Evolutionary conservation across 2,888 invertebrate species (phyloP).

Genomic region (Flexamia atlantica): DNA sequence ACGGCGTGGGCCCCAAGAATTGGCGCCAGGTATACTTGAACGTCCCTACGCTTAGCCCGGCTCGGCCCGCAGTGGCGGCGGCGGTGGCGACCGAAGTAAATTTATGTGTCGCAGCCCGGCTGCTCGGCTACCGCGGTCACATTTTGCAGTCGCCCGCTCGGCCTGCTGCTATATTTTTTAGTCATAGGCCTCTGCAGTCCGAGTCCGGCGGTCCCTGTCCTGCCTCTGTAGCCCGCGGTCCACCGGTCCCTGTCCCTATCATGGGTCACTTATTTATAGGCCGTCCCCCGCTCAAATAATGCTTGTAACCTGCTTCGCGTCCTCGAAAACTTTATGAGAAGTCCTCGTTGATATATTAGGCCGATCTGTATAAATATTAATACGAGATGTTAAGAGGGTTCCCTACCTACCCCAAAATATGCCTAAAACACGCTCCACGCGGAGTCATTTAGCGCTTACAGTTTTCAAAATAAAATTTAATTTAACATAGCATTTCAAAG

Average conservation of each 20-base stretch:
- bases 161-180: conserved; percentile 44
- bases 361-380: conserved; percentile 45
- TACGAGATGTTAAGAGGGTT: too few species aligned
- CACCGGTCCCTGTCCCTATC: conserved; percentile 21
- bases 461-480: too few species aligned
- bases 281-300: conserved; percentile 41
- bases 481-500: too few species aligned
- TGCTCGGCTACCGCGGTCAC: conserved; percentile 49
- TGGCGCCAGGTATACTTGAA: too few species aligned
- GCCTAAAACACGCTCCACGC: too few species aligned
- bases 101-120: not conserved
- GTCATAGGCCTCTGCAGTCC: conserved; percentile 43
- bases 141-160: conserved; percentile 45
- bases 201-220: too few species aligned
- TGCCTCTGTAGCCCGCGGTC: not conserved
- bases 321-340: conserved; percentile 34
- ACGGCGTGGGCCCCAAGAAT: too few species aligned
- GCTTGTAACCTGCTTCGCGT: conserved; percentile 36
- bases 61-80: too few species aligned
- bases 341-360: conserved; percentile 22
- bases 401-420: too few species aligned
- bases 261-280: conserved; percentile 32
- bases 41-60: too few species aligned
- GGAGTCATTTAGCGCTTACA: too few species aligned
- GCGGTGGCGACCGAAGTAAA: conserved; percentile 1